Percentiles rank a stretch among this genome's conserved stretches.
phyloP scores from a whole-genome alignment of 2,888 invertebrate species.

The Netelia inedita region DNA sequence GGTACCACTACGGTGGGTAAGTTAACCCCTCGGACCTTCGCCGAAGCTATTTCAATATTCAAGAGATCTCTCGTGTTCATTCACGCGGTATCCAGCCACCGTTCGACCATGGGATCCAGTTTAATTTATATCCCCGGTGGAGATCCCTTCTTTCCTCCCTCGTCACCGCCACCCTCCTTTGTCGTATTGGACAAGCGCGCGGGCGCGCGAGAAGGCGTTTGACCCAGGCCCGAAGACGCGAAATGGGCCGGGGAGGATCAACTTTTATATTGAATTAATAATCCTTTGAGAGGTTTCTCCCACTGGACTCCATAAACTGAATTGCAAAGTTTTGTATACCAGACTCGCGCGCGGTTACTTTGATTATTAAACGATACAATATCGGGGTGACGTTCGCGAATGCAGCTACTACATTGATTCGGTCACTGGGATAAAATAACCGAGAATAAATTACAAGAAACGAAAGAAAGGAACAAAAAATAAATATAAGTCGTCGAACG shows the following conservation, averaged over 20 bases:
- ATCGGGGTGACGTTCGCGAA: neutral
- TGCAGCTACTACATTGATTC: conserved; percentile 7
- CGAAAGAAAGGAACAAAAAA: too few species aligned
- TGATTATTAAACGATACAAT: conserved; percentile 16
- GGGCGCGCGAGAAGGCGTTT: conserved; percentile 2
- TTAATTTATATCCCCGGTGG: conserved; percentile 60
- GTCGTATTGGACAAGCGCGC: neutral
- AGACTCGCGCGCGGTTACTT: conserved; percentile 1
- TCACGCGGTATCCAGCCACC: conserved; percentile 40
- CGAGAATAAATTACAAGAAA: neutral
- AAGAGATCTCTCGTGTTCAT: conserved; percentile 64
- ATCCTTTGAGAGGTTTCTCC: conserved; percentile 40
- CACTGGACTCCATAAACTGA: conserved; percentile 1
- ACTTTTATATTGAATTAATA: conserved; percentile 66
- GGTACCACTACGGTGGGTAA: conserved; percentile 34
- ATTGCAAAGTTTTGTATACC: conserved; percentile 10
- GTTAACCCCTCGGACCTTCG: conserved; percentile 59
- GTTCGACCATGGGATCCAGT: conserved; percentile 52
- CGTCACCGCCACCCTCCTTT: conserved; percentile 1
- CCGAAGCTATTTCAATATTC: conserved; percentile 62
- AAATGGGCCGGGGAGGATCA: conserved; percentile 24
- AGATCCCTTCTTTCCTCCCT: neutral
- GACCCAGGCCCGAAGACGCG: conserved; percentile 22
- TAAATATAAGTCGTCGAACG: too few species aligned
- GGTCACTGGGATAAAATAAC: neutral